These are phyloP conservation scores for Drosophila fungiperda DNA, from an alignment of 2,888 invertebrate species.

Conservation along the genomic window DNA sequence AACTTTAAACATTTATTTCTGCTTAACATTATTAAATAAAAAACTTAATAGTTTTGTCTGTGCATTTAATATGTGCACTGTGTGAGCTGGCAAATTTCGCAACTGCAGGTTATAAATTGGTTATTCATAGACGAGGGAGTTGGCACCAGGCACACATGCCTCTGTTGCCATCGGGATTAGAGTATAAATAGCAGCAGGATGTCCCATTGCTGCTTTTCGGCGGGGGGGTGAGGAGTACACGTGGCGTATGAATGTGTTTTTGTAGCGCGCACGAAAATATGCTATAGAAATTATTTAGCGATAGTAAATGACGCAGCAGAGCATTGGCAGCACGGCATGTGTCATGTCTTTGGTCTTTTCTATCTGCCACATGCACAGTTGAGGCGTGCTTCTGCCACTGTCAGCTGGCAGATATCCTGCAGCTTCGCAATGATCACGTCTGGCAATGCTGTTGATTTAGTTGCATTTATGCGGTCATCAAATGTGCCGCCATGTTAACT, in stretches of 20 bases:
- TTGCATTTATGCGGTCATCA: conserved; percentile 69
- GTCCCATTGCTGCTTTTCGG: conserved; percentile 12
- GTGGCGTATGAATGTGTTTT: conserved; percentile 27
- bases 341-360: conserved; percentile 1
- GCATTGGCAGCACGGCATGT: conserved; percentile 25
- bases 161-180: not conserved
- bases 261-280: conserved; percentile 44
- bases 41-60: not conserved
- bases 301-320: conserved; percentile 39
- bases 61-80: not conserved
- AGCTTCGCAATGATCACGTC: conserved; percentile 55
- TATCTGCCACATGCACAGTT: conserved; percentile 4
- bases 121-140: not conserved
- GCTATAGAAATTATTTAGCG: conserved; percentile 57
- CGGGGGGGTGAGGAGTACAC: conserved; percentile 9
- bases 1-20: not conserved
- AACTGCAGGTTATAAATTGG: not conserved
- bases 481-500: conserved; percentile 70
- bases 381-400: conserved; percentile 45
- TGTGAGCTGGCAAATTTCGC: not conserved
- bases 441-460: conserved; percentile 66
- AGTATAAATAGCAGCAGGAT: not conserved
- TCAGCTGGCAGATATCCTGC: conserved; percentile 14
- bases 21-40: not conserved
- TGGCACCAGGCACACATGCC: not conserved